Conservation (phyloP, 2,797 vertebrate species). For the Phaenicophaeus curvirostris region DNA sequence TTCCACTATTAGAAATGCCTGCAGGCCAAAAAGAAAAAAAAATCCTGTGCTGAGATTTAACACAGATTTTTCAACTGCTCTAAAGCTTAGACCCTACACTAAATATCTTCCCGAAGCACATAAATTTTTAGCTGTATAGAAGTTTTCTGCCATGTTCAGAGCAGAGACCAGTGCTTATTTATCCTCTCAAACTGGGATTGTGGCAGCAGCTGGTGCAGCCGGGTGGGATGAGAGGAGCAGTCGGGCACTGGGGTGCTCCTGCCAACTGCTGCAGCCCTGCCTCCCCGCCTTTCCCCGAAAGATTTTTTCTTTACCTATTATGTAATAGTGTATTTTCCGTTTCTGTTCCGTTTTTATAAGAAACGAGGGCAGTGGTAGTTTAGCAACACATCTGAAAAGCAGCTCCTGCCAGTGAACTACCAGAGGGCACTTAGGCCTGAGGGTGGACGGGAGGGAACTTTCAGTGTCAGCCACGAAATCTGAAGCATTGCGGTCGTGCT, state of each 20-base stretch:
- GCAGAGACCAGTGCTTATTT: neutral
- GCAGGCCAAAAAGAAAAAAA: slow-evolving; percentile 36
- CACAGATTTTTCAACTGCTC: slow-evolving; percentile 20
- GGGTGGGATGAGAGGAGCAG: neutral
- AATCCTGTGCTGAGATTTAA: slow-evolving; percentile 15
- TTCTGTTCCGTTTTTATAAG: neutral
- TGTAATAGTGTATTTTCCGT: neutral
- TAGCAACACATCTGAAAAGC: neutral
- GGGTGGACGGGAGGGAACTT: neutral
- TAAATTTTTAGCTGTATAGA: neutral
- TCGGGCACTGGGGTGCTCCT: neutral
- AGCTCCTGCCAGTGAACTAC: neutral
- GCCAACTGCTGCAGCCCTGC: neutral
- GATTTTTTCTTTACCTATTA: neutral
- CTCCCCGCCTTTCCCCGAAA: neutral
- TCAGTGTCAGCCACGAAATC: neutral
- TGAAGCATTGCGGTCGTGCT: neutral
- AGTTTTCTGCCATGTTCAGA: neutral
- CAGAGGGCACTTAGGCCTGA: neutral
- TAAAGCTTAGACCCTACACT: neutral
- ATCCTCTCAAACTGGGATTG: neutral
- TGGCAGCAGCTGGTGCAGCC: neutral
- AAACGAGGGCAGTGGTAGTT: neutral
- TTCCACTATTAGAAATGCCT: slow-evolving; percentile 62
- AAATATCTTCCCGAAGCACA: neutral